Base-by-base conservation (phyloP, 2,113 vertebrate species). In the Tenebrosternarchus preto region DNA sequence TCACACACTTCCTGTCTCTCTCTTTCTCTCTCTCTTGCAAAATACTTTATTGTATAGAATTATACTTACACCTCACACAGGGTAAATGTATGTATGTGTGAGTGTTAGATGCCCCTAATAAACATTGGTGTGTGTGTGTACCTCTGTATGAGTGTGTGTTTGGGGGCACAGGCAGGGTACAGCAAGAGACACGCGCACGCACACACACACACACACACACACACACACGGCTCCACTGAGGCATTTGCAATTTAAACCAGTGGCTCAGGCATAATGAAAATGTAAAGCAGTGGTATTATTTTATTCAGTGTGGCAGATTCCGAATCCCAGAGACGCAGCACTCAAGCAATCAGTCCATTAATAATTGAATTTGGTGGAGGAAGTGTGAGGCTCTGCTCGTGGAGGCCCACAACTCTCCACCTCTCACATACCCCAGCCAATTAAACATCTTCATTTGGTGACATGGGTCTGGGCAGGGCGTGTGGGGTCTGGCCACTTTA, bases 161-260 rank as follows among this genome's bases (percentile, higher is more conserved):
- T 72, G 72, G 67, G 82, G 78, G 78, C 61, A 80, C 29, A 81
- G 78, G 71, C 29, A 36, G 64, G 69, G 80, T 46, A 53, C 20
- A 50, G 56, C 71, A 7, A 27, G 60, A 43, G 82, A 86, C 84
- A 83, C 85, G 88, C 89, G 90, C 63, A 46, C 61, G 73, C 75
- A 24, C 33, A 74, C n/a, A n/a, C n/a, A n/a, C n/a, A n/a, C n/a
- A n/a, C n/a, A n/a, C n/a, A 86, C 84, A 83, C 85, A 87, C 89
- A 90, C 63, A 46, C 61, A 68, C 75, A 24, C 33, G 76, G 84
- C 80, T 73, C 46, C 87, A 86, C 90, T 89, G 90, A 90, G 85
- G 77, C 93, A 96, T 97, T 97, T 96, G 94, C 96, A 97, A 97
- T 98, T 97, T 96, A 98, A 97, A 98, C 94, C 91, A 95, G 91